These are phyloP conservation scores for Oryctes rhinoceros DNA, from an alignment of 1,140 invertebrate species.

Conservation along the genomic window DNA sequence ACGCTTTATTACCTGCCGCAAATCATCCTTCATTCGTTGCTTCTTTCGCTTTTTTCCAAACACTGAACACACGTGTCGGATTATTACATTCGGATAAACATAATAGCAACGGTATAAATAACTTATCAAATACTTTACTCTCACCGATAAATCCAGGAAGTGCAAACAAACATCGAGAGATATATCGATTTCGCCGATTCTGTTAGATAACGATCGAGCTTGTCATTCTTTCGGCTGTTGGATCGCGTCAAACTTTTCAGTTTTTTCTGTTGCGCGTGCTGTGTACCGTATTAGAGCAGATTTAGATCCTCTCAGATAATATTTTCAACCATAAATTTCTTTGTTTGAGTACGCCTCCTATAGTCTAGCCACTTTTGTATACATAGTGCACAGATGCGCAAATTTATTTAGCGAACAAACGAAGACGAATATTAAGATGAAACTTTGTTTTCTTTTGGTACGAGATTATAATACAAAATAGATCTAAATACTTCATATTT, in stretches of 20 bases:
- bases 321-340: conserved; percentile 2
- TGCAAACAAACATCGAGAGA: neutral
- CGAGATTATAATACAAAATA: no score
- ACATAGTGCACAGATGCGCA: neutral
- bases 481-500: no score
- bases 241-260: neutral
- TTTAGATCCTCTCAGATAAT: conserved; percentile 16
- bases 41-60: neutral
- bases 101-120: neutral
- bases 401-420: conserved; percentile 29
- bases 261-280: conserved; percentile 4
- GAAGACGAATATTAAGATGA: neutral
- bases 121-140: neutral
- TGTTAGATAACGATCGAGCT: neutral
- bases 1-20: neutral
- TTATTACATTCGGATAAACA: neutral
- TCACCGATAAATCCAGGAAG: conserved; percentile 9
- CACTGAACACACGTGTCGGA: neutral
- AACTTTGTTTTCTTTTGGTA: neutral
- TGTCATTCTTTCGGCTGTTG: neutral
- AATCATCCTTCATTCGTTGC: neutral
- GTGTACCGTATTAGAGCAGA: neutral
- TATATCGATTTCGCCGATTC: neutral
- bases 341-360: conserved; percentile 7
- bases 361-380: conserved; percentile 1